Base-by-base conservation (phyloP, 2,888 invertebrate genomes). In the Acholoe squamosa region DNA sequence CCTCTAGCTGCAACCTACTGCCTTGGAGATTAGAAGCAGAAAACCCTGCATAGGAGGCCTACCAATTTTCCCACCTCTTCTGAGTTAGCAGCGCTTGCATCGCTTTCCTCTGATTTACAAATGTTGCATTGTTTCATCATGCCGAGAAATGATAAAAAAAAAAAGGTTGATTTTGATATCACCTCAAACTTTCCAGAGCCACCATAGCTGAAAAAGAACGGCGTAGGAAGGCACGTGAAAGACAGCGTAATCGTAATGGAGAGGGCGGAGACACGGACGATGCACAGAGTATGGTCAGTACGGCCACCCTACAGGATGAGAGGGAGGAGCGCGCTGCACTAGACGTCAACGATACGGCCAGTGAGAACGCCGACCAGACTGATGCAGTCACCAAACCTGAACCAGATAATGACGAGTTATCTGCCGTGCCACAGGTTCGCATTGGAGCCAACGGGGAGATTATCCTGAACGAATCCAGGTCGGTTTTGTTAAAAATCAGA, bases 391-490 rank as follows among this genome's bases (percentile, higher is more conserved):
- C 61, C 61, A 61, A 61, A n/a, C 61, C 61, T 19, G 71, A 71
- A n/a, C 71, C 71, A 14, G 71, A 71, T 5, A 5, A 22, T 28
- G 71, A 71, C n/a, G 31, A 71, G 14, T 28, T 71, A 7, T 71
- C 94, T 52, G 93, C 94, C 22, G 95, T 95, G 14, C 95, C 95
- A 5, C 95, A 95, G 91, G 94, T 96, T 14, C 94, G 93, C 90
- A 94, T 96, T 34, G 95, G 95, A 34, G 94, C 95, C 3, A 95
- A 96, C 92, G 96, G 96, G 16, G 93, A 93, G 54, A 94, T 96
- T 76, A 93, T 95, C 25, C 93, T 96, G n/a, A 95, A 96, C 92
- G 95, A 95, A 92, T 93, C 94, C 91, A 96, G 95, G 95, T 95
- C n/a, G 19, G 90, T 84, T 12, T 43, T 43, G 10, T 3, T 43